These are phyloP conservation scores for Adelges cooleyi DNA, from an alignment of 1,140 invertebrate genomes.

Conservation along the genomic window DNA sequence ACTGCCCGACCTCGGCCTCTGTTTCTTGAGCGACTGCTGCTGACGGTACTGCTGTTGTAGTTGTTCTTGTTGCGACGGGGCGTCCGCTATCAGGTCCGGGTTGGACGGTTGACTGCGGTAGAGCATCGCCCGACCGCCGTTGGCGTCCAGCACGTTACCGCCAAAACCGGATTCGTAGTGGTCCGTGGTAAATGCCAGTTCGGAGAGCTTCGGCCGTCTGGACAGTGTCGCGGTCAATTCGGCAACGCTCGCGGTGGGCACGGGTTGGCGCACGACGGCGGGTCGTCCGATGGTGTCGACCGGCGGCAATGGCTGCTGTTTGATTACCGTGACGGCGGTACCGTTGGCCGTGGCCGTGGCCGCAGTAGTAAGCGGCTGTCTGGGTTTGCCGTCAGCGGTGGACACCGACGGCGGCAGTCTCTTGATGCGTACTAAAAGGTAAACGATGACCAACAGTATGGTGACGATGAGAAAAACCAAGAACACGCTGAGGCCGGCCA, in stretches of 20 bases:
- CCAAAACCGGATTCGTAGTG: conserved; percentile 44
- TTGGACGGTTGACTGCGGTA: conserved; percentile 52
- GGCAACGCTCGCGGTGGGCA: conserved; percentile 35
- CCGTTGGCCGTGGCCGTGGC: conserved; percentile 44
- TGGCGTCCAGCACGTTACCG: conserved; percentile 39
- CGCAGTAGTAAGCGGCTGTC: neutral
- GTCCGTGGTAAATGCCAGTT: conserved; percentile 49
- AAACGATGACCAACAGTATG: conserved; percentile 58
- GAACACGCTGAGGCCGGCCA: conserved; percentile 70
- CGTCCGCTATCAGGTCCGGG: conserved; percentile 71
- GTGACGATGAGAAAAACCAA: conserved; percentile 65
- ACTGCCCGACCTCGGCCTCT: conserved; percentile 37
- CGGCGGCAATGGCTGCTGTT: conserved; percentile 33
- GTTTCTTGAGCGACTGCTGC: conserved; percentile 33
- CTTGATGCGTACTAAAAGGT: conserved; percentile 57
- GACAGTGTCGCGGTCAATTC: conserved; percentile 50
- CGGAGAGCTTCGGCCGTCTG: conserved; percentile 53
- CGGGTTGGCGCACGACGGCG: conserved; percentile 35
- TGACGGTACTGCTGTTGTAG: conserved; percentile 38
- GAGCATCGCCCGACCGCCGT: conserved; percentile 39
- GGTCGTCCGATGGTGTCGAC: conserved; percentile 34
- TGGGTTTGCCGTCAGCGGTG: conserved; percentile 1
- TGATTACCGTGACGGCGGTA: conserved; percentile 41
- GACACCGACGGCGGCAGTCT: conserved; percentile 55
- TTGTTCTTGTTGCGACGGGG: conserved; percentile 35